Percentiles rank a stretch among this genome's conserved stretches.
Evolutionary conservation across 2,113 vertebrate species (phyloP).

Genomic region (Apteryx mantelli): DNA sequence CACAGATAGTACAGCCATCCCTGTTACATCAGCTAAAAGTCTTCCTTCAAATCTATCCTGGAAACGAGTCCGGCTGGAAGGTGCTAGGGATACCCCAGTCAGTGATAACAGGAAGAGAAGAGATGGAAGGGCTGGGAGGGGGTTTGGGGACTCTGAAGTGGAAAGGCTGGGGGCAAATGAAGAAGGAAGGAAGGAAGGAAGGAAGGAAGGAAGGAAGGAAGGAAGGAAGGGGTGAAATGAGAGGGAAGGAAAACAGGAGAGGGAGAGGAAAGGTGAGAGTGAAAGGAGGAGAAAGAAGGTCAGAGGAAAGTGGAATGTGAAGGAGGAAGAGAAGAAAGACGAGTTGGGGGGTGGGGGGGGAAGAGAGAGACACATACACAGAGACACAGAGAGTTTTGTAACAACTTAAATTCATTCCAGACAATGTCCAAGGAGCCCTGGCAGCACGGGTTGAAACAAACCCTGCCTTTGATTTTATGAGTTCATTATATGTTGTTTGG

Average conservation of each 20-base stretch:
- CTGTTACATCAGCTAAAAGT: neutral
- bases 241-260: neutral
- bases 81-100: neutral
- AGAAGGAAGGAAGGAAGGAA: neutral
- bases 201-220: neutral
- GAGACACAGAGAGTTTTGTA: constrained; percentile 59
- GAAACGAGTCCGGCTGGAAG: neutral
- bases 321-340: neutral
- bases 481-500: constrained; percentile 73
- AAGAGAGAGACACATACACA: neutral
- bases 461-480: constrained; percentile 73
- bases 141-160: neutral
- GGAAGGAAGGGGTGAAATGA: neutral
- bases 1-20: neutral
- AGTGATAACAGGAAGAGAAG: neutral
- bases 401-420: constrained; percentile 73
- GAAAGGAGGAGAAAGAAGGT: neutral
- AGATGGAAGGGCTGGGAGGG: neutral
- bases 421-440: constrained; percentile 71
- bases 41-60: neutral
- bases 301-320: neutral
- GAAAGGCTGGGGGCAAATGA: neutral
- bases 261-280: neutral
- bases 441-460: constrained; percentile 68
- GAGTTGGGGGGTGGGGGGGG: neutral